Conservation (phyloP, 2,797 vertebrate species). For the Argyrosomus regius region DNA sequence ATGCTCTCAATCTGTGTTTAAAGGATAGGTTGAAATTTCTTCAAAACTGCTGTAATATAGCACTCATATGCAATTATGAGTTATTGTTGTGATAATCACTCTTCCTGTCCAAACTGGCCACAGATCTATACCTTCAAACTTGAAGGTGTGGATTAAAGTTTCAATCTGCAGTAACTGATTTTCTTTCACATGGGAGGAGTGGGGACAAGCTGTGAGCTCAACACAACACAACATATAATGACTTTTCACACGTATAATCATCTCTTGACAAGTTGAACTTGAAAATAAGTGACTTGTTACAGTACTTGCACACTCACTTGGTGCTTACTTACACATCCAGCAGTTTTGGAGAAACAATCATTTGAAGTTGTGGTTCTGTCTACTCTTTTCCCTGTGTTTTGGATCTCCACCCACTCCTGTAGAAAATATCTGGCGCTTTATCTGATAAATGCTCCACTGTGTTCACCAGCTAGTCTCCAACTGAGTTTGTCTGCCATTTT, state of each 20-base stretch:
- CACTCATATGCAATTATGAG: neutral
- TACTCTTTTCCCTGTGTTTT: no score
- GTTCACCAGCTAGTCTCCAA: no score
- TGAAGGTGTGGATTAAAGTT: neutral
- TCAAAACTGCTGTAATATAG: neutral
- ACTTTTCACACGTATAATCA: neutral
- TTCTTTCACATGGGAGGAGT: neutral
- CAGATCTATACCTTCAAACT: neutral
- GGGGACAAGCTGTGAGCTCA: neutral
- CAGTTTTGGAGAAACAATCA: no score
- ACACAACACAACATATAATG: neutral
- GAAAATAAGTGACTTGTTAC: no score
- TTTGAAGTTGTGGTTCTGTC: no score
- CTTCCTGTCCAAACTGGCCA: neutral
- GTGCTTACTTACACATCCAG: no score
- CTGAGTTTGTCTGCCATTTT: no score
- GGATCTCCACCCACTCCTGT: no score
- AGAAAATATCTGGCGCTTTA: no score
- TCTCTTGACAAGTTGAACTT: no score
- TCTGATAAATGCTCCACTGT: no score
- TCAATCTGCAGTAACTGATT: neutral
- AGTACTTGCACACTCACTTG: no score
- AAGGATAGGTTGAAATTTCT: neutral
- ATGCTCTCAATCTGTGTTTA: neutral
- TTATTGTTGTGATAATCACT: constrained; percentile 2